Conservation (phyloP, 2,888 invertebrate species). For the Norana najaformis region DNA sequence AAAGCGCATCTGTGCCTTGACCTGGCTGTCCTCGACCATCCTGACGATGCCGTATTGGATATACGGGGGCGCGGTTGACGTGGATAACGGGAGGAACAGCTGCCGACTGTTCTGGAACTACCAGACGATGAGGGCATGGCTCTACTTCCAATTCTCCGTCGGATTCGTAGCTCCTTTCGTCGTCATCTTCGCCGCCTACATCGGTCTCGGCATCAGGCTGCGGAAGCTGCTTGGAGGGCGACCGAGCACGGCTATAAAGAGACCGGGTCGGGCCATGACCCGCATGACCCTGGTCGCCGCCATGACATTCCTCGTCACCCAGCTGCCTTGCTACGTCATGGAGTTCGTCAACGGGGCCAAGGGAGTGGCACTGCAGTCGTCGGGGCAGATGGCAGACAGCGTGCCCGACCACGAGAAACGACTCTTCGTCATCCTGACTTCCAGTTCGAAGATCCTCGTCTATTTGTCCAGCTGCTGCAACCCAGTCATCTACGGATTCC, state of each 20-base stretch:
- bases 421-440: constrained; percentile 31
- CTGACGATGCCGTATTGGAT: constrained; percentile 41
- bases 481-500: constrained; percentile 41
- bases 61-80: constrained; percentile 28
- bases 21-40: constrained; percentile 36
- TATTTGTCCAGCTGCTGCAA: constrained; percentile 42
- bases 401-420: constrained; percentile 25
- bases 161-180: constrained; percentile 21
- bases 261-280: constrained; percentile 34
- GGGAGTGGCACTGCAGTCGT: constrained; percentile 9
- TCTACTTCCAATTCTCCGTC: constrained; percentile 15
- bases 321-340: constrained; percentile 40
- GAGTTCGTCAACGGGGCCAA: constrained; percentile 33
- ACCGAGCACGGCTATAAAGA: constrained; percentile 28
- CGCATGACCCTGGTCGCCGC: constrained; percentile 42
- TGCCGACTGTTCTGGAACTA: constrained; percentile 20
- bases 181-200: constrained; percentile 30
- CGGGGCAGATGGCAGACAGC: not conserved
- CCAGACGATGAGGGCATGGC: not conserved
- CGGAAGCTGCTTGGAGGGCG: constrained; percentile 34
- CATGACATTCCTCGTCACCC: constrained; percentile 39
- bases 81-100: constrained; percentile 5
- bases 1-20: constrained; percentile 31
- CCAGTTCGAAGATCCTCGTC: constrained; percentile 38
- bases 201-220: constrained; percentile 35